Evolutionary conservation across 2,888 invertebrate genomes (phyloP), one percentile per base, ranked within the genome.

Genomic region (Athetis lepigone): DNA sequence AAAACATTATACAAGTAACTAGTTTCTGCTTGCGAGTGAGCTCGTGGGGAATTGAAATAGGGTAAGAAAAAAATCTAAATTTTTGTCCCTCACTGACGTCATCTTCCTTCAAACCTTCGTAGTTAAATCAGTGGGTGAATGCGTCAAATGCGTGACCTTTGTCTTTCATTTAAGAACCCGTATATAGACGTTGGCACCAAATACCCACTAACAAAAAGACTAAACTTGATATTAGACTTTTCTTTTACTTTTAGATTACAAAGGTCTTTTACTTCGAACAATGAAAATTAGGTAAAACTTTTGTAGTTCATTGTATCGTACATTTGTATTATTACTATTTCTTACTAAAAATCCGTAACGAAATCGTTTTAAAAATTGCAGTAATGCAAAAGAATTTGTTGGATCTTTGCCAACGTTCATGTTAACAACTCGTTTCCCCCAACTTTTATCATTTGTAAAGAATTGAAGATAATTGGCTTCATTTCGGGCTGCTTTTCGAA

Each of bases 341-440:
- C 11, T 45, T 71, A 19, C 4, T 29, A 4, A 64, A 43, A 40
- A 33, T 16, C 8, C 2, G 11, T 46, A 37, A 40, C 25, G 43
- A 16, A 37, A 55, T 52, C 52, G 42, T 33, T 69, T 57, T 8
- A 21, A 73, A 69, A 57, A 57, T 33, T 46, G 55, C 72, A 65
- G 72, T 55, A 55, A 67, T 52, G 68, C 57, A 40, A 67, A 73
- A 57, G 46, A 47, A 67, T 69, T 57, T 57, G 33, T 47, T 69
- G 69, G 58, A n/a, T 39, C 37, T 16, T 33, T 47, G 57, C 69
- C 74, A 69, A 72, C 37, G 8, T 50, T 43, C 42, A 39, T 42
- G 50, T 67, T 73, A 66, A 67, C 74, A 74, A 57, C 51, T 67
- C 43, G 73, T 66, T 73, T 36, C 40, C 29, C 9, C 16, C 42